Percentiles rank a stretch among this genome's conserved stretches.
Conservation (phyloP, 2,113 vertebrate genomes). For the Cyanoliseus patagonus region DNA sequence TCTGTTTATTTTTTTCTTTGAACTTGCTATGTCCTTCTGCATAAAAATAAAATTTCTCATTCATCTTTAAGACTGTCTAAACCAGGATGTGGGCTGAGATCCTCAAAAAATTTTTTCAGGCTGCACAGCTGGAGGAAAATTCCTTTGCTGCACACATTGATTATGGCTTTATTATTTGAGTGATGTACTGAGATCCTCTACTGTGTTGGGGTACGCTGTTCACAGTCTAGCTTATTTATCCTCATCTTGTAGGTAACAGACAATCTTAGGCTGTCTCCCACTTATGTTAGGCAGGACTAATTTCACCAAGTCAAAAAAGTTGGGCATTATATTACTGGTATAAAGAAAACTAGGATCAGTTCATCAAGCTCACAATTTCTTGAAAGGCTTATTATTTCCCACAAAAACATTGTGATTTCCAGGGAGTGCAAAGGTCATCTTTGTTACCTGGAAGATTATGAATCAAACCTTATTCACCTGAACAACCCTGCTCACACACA, state of each 20-base stretch:
- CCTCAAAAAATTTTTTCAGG: not conserved
- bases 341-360: not conserved
- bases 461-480: not conserved
- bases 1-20: not conserved
- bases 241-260: not conserved
- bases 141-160: not conserved
- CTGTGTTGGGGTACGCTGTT: not conserved
- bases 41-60: not conserved
- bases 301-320: not conserved
- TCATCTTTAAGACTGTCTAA: not conserved
- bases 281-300: not conserved
- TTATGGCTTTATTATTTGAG: not conserved
- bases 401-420: not conserved
- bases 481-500: not conserved
- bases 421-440: not conserved
- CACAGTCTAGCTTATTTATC: not conserved
- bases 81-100: not conserved
- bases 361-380: not conserved
- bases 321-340: not conserved
- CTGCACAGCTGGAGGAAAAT: not conserved
- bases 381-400: not conserved
- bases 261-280: not conserved
- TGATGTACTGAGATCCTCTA: not conserved
- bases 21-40: not conserved
- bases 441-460: not conserved